These are phyloP conservation scores for Stenurella melanura DNA, from an alignment of 2,888 invertebrate genomes.

Conservation along the genomic window DNA sequence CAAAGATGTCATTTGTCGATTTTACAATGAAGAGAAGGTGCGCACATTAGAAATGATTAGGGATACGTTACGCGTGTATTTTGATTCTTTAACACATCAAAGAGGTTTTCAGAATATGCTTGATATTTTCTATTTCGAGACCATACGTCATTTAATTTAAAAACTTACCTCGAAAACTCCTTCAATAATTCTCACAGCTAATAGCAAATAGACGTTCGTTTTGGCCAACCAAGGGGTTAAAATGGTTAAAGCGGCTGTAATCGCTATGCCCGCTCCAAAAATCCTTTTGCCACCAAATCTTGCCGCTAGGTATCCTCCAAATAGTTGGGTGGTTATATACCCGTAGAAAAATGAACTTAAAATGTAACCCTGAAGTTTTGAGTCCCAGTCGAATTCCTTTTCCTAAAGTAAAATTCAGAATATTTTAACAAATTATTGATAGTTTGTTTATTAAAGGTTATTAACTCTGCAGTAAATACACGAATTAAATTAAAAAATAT, in stretches of 20 bases:
- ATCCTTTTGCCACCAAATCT: constrained; percentile 90
- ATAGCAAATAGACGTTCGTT: constrained; percentile 81
- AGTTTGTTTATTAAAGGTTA: not conserved
- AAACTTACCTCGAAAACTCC: constrained; percentile 66
- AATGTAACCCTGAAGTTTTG: constrained; percentile 84
- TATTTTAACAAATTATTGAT: not conserved
- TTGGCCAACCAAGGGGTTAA: constrained; percentile 87
- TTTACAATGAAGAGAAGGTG: too few relatives aligned
- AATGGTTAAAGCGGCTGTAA: constrained; percentile 86
- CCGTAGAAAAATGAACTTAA: constrained; percentile 94
- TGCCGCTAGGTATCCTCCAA: constrained; percentile 89
- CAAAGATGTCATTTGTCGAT: too few relatives aligned
- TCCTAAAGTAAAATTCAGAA: constrained; percentile 69
- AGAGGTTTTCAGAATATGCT: too few relatives aligned
- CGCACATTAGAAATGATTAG: too few relatives aligned
- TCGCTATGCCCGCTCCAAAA: constrained; percentile 85
- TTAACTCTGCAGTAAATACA: not conserved
- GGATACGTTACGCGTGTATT: too few relatives aligned
- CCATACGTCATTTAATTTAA: not conserved
- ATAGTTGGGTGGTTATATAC: constrained; percentile 88
- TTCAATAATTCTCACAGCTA: constrained; percentile 78
- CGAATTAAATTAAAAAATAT: too few relatives aligned
- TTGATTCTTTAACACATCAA: too few relatives aligned
- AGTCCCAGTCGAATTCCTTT: constrained; percentile 89
- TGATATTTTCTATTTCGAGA: too few relatives aligned